A percentile compares a stretch with the other conserved stretches of the same genome.
Conservation (phyloP, 2,888 invertebrate species). For the Cetonia aurata region DNA sequence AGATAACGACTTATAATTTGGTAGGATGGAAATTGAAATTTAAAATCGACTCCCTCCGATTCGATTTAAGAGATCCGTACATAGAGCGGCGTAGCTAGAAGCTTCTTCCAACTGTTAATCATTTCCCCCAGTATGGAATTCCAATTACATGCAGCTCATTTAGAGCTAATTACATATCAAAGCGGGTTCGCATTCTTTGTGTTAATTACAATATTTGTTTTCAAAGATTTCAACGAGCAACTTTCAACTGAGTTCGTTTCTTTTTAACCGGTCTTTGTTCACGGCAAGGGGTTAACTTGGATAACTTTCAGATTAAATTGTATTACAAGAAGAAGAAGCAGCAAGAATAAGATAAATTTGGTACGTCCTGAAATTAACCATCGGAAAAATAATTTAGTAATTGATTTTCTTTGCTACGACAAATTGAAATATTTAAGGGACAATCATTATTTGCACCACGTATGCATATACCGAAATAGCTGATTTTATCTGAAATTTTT, state of each 20-base stretch:
- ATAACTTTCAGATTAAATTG: constrained; percentile 42
- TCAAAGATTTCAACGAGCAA: constrained; percentile 56
- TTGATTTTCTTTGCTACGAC: not conserved
- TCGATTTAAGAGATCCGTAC: constrained; percentile 33
- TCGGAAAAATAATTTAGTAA: constrained; percentile 7
- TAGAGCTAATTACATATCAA: constrained; percentile 62
- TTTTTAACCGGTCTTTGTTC: constrained; percentile 41
- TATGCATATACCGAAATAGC: no score
- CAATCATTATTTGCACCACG: no score
- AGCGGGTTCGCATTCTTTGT: constrained; percentile 61
- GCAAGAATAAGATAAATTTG: constrained; percentile 34
- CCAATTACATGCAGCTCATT: constrained; percentile 61
- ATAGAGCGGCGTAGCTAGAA: constrained; percentile 14
- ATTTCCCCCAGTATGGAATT: constrained; percentile 57
- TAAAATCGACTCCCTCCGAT: constrained; percentile 29
- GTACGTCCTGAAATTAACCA: not conserved
- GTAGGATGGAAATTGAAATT: constrained; percentile 11
- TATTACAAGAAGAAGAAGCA: constrained; percentile 1
- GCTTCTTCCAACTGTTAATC: constrained; percentile 54
- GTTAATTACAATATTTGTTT: constrained; percentile 63
- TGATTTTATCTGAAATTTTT: no score
- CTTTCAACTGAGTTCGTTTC: constrained; percentile 43
- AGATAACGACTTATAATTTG: constrained; percentile 15
- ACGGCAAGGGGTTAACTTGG: constrained; percentile 41
- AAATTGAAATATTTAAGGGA: no score